Evolutionary conservation across 2,888 invertebrate genomes (phyloP).

Genomic region (Crematogaster levior): DNA sequence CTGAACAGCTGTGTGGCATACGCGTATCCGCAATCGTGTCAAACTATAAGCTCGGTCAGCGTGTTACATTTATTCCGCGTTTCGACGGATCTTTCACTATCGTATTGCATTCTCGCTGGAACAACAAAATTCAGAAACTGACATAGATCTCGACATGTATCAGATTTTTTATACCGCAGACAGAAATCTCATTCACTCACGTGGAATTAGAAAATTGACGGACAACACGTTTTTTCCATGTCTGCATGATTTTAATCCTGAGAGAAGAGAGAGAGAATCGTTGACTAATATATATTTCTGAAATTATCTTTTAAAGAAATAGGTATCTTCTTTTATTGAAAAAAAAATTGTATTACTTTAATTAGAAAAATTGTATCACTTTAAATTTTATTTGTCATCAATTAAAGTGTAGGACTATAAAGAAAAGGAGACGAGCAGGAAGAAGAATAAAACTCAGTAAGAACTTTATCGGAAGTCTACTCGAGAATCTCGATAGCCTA

Average conservation of each 20-base stretch:
- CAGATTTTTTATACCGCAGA: neutral
- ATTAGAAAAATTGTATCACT: neutral
- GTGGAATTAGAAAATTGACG: neutral
- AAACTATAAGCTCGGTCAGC: neutral
- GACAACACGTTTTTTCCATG: neutral
- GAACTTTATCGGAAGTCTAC: neutral
- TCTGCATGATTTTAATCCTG: neutral
- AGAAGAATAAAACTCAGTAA: neutral
- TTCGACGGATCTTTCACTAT: neutral
- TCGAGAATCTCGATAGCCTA: neutral
- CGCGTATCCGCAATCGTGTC: neutral
- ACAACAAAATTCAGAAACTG: neutral
- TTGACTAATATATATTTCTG: neutral
- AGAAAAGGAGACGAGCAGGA: neutral
- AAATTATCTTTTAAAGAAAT: neutral
- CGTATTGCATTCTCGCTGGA: neutral
- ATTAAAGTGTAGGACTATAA: neutral
- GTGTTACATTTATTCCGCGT: neutral
- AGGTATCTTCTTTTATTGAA: neutral
- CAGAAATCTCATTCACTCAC: neutral
- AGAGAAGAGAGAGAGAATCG: no score
- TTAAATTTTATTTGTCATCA: neutral
- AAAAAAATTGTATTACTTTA: no score
- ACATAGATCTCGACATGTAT: neutral
- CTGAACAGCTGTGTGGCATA: neutral